Evolutionary conservation across 2,888 invertebrate species (phyloP).

Genomic region (Nomada fucata): DNA sequence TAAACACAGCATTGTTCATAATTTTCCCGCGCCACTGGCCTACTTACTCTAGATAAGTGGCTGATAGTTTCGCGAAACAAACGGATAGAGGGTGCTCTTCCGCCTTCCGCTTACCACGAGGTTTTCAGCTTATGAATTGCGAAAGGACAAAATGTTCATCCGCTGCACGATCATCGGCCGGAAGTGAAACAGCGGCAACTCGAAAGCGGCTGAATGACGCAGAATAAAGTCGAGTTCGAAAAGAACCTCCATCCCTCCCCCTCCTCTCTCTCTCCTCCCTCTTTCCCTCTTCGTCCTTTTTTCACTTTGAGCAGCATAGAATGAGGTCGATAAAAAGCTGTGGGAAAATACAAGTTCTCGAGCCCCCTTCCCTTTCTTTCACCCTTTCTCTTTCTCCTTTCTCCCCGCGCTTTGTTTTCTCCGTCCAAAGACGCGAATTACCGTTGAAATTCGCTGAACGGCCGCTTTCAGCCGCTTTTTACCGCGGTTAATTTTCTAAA

Average conservation of each 20-base stretch:
- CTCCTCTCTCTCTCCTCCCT: neutral
- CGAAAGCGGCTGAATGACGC: slow-evolving; percentile 61
- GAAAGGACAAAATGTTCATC: slow-evolving; percentile 68
- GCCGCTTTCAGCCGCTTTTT: slow-evolving; percentile 31
- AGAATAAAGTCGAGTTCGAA: slow-evolving; percentile 64
- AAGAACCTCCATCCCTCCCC: slow-evolving; percentile 38
- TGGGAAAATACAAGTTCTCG: slow-evolving; percentile 55
- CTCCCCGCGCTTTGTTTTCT: slow-evolving; percentile 4
- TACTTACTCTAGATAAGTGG: slow-evolving; percentile 43
- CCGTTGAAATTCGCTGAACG: slow-evolving; percentile 32
- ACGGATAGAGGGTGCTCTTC: slow-evolving; percentile 45
- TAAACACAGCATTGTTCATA: slow-evolving; percentile 32
- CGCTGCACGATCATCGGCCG: slow-evolving; percentile 62
- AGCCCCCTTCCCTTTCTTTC: slow-evolving; percentile 17
- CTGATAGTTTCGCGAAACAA: slow-evolving; percentile 57
- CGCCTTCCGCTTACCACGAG: slow-evolving; percentile 32
- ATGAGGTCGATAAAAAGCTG: slow-evolving; percentile 52
- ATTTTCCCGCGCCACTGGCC: slow-evolving; percentile 47
- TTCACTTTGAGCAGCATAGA: slow-evolving; percentile 44
- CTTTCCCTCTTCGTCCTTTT: neutral
- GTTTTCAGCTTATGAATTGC: slow-evolving; percentile 59
- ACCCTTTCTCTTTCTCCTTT: neutral
- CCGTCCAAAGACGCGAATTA: slow-evolving; percentile 42
- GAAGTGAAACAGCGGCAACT: slow-evolving; percentile 62
- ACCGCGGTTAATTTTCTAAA: slow-evolving; percentile 39